phyloP scores from a whole-genome alignment of 2,113 vertebrate genomes.

The Dicentrarchus labrax region DNA sequence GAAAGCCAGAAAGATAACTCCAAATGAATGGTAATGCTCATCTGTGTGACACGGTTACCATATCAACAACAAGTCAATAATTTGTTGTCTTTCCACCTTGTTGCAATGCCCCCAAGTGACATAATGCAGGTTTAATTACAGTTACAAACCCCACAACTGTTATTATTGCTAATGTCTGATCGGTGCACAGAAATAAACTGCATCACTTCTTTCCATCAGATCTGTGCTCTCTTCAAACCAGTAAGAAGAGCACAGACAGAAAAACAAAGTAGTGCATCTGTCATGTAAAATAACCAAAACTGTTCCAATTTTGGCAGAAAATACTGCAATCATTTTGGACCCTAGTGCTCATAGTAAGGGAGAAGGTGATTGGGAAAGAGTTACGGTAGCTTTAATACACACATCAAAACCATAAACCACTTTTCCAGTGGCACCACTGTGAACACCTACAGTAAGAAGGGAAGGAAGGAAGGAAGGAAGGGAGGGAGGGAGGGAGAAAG shows the following conservation, averaged over 20 bases:
- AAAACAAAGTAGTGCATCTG: neutral
- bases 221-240: neutral
- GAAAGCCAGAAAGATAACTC: neutral
- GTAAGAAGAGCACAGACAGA: neutral
- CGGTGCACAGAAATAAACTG: neutral
- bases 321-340: neutral
- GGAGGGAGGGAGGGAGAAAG: slow-evolving; percentile 27
- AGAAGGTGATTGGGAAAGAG: too few species aligned
- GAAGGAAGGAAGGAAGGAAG: slow-evolving; percentile 3
- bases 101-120: too few species aligned
- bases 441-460: neutral
- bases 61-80: too few species aligned
- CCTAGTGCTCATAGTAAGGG: neutral
- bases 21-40: neutral
- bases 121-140: neutral
- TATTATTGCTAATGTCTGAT: neutral
- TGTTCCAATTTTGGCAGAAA: neutral
- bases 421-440: neutral
- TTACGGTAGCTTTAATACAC: neutral
- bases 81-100: too few species aligned
- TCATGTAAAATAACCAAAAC: neutral
- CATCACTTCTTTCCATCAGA: neutral
- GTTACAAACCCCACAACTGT: neutral
- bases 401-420: neutral
- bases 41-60: neutral